Conservation (phyloP, 2,113 vertebrate genomes). For the Protobothrops flavoviridis region DNA sequence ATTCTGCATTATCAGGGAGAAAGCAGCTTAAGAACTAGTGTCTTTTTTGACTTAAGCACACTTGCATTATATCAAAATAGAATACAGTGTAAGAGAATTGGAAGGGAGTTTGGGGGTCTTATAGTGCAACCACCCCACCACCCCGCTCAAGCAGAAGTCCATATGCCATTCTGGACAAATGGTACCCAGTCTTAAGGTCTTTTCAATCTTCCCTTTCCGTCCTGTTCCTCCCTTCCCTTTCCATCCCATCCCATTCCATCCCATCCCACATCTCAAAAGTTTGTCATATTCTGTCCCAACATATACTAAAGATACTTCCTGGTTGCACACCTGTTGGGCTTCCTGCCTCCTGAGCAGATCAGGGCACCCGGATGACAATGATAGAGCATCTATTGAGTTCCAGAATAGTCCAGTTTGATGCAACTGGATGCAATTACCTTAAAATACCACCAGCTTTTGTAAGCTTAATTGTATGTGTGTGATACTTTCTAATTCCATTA, state of each 20-base stretch:
- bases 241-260: background rate
- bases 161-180: background rate
- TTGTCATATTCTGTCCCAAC: background rate
- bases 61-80: background rate
- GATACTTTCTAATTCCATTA: conserved; percentile 62
- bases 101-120: background rate
- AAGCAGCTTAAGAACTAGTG: background rate
- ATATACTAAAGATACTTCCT: background rate
- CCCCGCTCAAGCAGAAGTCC: background rate
- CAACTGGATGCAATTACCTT: conserved; percentile 30
- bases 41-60: background rate
- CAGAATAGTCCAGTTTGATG: background rate
- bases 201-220: background rate
- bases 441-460: conserved; percentile 36
- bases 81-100: background rate
- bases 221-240: background rate
- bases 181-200: background rate
- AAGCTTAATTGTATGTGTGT: conserved; percentile 44
- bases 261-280: background rate
- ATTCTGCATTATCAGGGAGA: background rate
- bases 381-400: background rate
- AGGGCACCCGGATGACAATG: rapidly evolving
- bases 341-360: background rate
- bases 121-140: background rate
- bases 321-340: background rate